phyloP scores from a whole-genome alignment of 2,113 vertebrate species.

The Chionis minor region DNA sequence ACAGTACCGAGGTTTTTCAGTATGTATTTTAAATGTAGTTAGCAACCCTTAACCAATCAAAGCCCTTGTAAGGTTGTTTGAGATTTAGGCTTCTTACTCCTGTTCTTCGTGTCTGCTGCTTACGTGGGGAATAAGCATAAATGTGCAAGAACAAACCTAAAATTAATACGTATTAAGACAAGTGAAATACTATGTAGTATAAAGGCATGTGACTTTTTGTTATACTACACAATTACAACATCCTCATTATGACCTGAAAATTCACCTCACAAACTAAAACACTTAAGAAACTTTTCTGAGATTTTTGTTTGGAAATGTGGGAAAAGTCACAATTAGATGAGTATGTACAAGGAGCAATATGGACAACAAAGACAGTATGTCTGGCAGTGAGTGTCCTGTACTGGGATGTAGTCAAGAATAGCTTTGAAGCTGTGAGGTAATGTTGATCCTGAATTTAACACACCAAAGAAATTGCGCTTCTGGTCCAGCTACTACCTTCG shows the following conservation, averaged over 20 bases:
- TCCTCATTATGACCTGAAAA: neutral
- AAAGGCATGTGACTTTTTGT: neutral
- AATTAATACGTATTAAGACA: neutral
- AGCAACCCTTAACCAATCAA: neutral
- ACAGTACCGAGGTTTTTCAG: neutral
- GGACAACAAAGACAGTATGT: neutral
- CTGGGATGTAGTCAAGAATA: neutral
- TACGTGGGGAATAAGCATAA: neutral
- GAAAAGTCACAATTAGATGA: neutral
- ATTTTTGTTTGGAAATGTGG: neutral
- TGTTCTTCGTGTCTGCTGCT: neutral
- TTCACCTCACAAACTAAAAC: neutral
- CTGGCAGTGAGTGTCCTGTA: neutral
- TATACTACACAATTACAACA: neutral
- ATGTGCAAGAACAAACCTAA: neutral
- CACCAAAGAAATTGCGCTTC: neutral
- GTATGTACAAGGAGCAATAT: neutral
- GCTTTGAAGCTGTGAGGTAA: neutral
- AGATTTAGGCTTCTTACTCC: neutral
- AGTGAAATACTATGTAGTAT: neutral
- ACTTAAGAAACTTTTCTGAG: neutral
- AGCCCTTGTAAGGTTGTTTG: neutral
- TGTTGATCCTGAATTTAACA: neutral
- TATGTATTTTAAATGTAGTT: neutral
- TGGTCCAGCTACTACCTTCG: neutral